Percentiles rank a stretch among this genome's conserved stretches.
Conservation (phyloP, 2,888 invertebrate genomes). For the Tetheella fluctuosa region DNA sequence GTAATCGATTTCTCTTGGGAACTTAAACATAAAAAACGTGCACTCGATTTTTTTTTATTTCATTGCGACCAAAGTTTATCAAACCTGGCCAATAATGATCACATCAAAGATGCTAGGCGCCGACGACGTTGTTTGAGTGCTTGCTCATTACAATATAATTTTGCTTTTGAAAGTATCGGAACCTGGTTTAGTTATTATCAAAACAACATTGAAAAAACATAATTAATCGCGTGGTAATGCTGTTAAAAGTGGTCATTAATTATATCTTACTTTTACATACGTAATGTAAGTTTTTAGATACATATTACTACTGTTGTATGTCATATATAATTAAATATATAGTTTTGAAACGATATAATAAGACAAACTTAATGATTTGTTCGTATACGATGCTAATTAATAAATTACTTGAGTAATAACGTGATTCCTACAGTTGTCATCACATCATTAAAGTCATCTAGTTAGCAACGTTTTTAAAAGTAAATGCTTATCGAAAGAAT, state of each 20-base stretch:
- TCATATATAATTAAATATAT: too few species aligned
- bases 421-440: too few species aligned
- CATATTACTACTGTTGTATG: too few species aligned
- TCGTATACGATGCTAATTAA: too few species aligned
- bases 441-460: too few species aligned
- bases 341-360: too few species aligned
- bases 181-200: neutral
- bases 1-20: neutral
- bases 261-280: too few species aligned
- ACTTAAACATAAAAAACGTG: neutral
- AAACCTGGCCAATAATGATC: slow-evolving; percentile 9
- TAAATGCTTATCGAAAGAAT: neutral
- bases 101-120: slow-evolving; percentile 10
- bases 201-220: neutral
- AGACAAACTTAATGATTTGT: too few species aligned
- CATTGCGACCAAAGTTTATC: slow-evolving; percentile 1
- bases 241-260: too few species aligned
- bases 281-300: too few species aligned
- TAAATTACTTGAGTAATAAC: too few species aligned
- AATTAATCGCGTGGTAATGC: neutral
- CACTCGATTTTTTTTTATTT: neutral
- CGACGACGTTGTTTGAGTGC: neutral
- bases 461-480: too few species aligned
- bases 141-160: slow-evolving; percentile 4
- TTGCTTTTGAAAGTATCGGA: neutral